Conservation (phyloP, 2,113 vertebrate species). For the Tetrax tetrax region DNA sequence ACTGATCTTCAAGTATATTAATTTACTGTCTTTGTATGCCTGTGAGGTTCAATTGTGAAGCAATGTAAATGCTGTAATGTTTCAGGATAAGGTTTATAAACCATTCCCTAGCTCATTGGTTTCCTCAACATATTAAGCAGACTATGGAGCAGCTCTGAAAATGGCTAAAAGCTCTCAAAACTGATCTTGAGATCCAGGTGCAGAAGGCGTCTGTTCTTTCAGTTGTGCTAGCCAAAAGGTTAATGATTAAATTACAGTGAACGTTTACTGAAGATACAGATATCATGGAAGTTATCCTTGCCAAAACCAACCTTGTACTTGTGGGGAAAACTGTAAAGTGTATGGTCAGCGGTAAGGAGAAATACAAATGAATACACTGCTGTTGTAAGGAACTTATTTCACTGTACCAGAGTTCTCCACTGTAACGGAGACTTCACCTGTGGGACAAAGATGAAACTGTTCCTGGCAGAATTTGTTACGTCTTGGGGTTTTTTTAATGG, state of each 20-base stretch:
- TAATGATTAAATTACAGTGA: not conserved
- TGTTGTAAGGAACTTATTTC: not conserved
- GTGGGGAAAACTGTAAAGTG: not conserved
- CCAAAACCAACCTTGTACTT: not conserved
- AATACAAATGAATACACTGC: rapidly evolving
- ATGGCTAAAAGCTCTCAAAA: not conserved
- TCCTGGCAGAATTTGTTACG: not conserved
- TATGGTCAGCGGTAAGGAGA: not conserved
- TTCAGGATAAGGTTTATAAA: not conserved
- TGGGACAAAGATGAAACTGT: not conserved
- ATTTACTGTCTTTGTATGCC: not conserved
- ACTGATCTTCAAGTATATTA: not conserved
- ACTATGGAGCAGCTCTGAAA: not conserved
- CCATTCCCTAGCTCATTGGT: not conserved
- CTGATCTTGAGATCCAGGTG: not conserved
- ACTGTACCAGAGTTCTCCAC: not conserved
- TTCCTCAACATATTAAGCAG: not conserved
- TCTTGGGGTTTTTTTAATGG: not conserved
- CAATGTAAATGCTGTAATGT: not conserved
- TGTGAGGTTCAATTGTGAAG: not conserved
- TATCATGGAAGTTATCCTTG: not conserved
- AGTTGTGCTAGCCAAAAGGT: not conserved
- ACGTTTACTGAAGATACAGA: not conserved
- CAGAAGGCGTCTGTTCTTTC: not conserved
- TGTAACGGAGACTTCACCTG: not conserved